Evolutionary conservation across 2,113 vertebrate species (phyloP).

Genomic region (Pedetes capensis): DNA sequence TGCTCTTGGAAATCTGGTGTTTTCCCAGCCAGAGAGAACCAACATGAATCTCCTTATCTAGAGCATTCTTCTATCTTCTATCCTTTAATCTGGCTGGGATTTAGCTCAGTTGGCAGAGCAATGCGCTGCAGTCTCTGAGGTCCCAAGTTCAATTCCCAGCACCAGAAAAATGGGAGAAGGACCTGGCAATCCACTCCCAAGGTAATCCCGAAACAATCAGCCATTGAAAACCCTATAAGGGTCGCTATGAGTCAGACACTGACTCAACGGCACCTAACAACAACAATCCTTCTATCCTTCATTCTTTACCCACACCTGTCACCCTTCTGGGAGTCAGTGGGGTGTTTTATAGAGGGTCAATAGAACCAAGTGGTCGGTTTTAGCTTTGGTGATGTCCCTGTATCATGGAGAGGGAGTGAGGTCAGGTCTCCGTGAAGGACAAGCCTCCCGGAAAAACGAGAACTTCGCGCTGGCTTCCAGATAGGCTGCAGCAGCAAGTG

Average conservation of each 20-base stretch:
- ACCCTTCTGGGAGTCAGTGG: background rate
- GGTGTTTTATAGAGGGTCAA: background rate
- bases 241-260: no score
- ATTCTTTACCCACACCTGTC: background rate
- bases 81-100: no score
- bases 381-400: background rate
- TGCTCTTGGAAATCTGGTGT: background rate
- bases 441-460: background rate
- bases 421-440: background rate
- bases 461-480: background rate
- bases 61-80: background rate
- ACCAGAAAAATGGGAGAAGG: no score
- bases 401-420: background rate
- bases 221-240: no score
- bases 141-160: no score
- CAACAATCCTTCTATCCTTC: no score
- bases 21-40: background rate
- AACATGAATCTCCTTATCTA: background rate
- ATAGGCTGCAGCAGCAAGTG: background rate
- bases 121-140: no score
- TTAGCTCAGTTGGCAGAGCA: no score
- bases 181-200: no score
- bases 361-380: background rate
- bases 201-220: no score
- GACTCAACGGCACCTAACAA: no score